Evolutionary conservation across 2,113 vertebrate genomes (phyloP).

Genomic region (Scophthalmus maximus): DNA sequence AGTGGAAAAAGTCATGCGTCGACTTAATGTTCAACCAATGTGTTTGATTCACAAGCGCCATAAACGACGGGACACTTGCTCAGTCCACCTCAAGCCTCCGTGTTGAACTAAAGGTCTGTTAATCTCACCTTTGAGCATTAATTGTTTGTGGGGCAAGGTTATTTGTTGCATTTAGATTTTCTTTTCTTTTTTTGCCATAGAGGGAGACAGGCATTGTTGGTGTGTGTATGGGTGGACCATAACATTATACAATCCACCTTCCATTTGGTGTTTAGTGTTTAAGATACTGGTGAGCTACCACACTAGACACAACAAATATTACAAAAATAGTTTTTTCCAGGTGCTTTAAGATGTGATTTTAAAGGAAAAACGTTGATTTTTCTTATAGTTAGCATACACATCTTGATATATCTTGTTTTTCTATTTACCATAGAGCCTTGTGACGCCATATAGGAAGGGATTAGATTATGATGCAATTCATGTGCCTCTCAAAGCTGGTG

Average conservation of each 20-base stretch:
- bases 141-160: neutral
- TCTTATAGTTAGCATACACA: no score
- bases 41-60: no score
- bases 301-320: neutral
- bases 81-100: neutral
- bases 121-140: neutral
- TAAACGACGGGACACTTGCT: neutral
- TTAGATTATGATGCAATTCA: no score
- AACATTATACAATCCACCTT: neutral
- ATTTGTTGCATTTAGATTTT: neutral
- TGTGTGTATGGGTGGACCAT: neutral
- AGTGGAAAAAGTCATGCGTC: neutral
- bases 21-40: no score
- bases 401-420: no score
- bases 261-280: constrained; percentile 1
- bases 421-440: no score
- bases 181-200: neutral
- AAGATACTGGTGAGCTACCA: neutral
- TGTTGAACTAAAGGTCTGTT: neutral
- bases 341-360: neutral
- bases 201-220: neutral
- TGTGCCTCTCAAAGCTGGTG: no score
- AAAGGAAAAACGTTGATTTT: neutral
- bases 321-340: neutral
- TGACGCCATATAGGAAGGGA: no score